Conservation (phyloP, 2,113 vertebrate genomes). For the Zosterops lateralis region DNA sequence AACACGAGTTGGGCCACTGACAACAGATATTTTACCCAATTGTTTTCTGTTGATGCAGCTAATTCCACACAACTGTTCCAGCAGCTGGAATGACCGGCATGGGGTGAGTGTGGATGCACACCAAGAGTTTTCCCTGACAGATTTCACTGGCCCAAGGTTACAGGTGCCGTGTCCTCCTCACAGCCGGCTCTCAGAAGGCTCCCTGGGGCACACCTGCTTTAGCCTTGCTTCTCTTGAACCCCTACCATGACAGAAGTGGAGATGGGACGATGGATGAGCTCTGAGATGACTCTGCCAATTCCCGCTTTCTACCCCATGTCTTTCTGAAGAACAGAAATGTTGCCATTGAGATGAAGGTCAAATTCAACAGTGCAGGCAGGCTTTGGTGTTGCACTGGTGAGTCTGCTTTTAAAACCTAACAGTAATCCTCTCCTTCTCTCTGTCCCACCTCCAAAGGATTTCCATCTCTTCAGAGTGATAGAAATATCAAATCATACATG, state of each 20-base stretch:
- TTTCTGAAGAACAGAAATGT: not conserved
- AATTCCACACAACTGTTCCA: not conserved
- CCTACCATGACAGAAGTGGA: not conserved
- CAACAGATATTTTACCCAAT: not conserved
- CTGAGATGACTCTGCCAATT: not conserved
- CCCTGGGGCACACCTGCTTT: not conserved
- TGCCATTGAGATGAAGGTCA: not conserved
- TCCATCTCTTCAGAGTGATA: not conserved
- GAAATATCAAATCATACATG: not conserved
- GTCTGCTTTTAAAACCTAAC: not conserved
- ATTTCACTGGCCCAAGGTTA: not conserved
- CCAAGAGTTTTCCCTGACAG: not conserved
- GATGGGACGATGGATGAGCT: not conserved
- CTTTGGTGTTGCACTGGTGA: not conserved
- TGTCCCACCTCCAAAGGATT: not conserved
- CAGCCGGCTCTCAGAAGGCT: not conserved
- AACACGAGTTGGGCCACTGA: not conserved
- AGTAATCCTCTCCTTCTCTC: not conserved
- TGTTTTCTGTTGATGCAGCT: slow-evolving; percentile 12
- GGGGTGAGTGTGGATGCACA: fast-evolving
- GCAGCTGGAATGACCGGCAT: not conserved
- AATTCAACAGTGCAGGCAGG: not conserved
- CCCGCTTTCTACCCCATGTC: fast-evolving
- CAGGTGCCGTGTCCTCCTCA: not conserved
- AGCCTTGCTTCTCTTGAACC: not conserved